Evolutionary conservation across 2,797 vertebrate species (phyloP).

Genomic region (Anniella stebbinsi): DNA sequence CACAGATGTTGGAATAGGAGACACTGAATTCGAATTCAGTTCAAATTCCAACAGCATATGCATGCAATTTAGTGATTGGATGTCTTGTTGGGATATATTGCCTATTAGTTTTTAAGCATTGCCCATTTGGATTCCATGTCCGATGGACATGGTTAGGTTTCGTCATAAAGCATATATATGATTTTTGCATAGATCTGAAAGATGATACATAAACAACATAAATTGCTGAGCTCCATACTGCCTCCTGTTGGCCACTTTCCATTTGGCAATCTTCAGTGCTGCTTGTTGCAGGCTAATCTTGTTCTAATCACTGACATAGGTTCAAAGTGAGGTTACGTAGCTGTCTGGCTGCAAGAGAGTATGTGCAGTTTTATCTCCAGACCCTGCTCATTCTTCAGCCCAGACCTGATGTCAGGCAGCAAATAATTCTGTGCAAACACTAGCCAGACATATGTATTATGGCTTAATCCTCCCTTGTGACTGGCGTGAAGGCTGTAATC

Average conservation of each 20-base stretch:
- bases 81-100: too few relatives aligned
- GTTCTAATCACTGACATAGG: constrained; percentile 26
- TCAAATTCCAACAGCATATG: too few relatives aligned
- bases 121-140: too few relatives aligned
- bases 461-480: constrained; percentile 43
- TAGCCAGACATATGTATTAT: constrained; percentile 21
- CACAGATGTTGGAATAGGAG: too few relatives aligned
- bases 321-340: constrained; percentile 27
- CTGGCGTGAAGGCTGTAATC: constrained; percentile 37
- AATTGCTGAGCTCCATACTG: background rate
- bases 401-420: constrained; percentile 6
- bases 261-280: background rate
- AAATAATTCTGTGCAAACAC: constrained; percentile 40
- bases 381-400: background rate
- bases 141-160: too few relatives aligned
- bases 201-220: background rate
- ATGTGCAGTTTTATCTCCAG: constrained; percentile 19
- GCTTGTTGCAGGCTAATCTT: background rate
- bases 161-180: too few relatives aligned
- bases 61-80: too few relatives aligned
- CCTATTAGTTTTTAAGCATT: too few relatives aligned
- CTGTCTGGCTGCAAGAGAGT: constrained; percentile 15
- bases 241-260: background rate
- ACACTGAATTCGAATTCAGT: too few relatives aligned
- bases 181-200: background rate